Percentiles rank a stretch among this genome's conserved stretches.
phyloP scores from a whole-genome alignment of 1,140 invertebrate genomes.

The Elysia chlorotica region DNA sequence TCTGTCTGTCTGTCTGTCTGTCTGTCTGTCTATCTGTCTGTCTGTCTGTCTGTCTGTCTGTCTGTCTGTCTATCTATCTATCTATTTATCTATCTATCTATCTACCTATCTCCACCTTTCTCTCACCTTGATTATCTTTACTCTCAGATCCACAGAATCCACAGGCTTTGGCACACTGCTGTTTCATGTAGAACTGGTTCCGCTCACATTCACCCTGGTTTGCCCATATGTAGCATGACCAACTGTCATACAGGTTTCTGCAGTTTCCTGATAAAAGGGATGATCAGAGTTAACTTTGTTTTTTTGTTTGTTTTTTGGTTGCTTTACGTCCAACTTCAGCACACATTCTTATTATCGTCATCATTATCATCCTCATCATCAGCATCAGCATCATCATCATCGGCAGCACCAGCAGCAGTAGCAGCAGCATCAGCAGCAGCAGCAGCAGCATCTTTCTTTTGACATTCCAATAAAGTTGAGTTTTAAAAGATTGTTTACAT shows the following conservation, averaged over 20 bases:
- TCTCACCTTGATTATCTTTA: conserved; percentile 29
- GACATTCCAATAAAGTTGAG: no score
- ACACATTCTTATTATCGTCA: not conserved
- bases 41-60: no score
- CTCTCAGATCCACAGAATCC: conserved; percentile 32
- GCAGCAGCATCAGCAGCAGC: no score
- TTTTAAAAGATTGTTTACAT: no score
- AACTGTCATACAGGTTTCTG: conserved; percentile 36
- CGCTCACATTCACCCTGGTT: conserved; percentile 46
- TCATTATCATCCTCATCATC: not conserved
- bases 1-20: no score
- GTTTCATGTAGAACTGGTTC: conserved; percentile 44
- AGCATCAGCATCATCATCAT: not conserved
- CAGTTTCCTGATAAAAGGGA: conserved; percentile 23
- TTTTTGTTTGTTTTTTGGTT: not conserved
- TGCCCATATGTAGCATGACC: conserved; percentile 46
- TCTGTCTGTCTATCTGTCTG: no score
- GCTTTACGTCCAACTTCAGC: not conserved
- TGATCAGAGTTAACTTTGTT: not conserved
- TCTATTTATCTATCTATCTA: no score
- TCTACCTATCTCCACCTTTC: conserved; percentile 1
- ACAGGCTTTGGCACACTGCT: conserved; percentile 44
- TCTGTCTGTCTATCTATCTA: no score
- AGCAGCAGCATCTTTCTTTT: no score
- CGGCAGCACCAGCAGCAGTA: not conserved